Base-by-base conservation (phyloP, 2,888 invertebrate genomes). In the Linnaemya vulpina region DNA sequence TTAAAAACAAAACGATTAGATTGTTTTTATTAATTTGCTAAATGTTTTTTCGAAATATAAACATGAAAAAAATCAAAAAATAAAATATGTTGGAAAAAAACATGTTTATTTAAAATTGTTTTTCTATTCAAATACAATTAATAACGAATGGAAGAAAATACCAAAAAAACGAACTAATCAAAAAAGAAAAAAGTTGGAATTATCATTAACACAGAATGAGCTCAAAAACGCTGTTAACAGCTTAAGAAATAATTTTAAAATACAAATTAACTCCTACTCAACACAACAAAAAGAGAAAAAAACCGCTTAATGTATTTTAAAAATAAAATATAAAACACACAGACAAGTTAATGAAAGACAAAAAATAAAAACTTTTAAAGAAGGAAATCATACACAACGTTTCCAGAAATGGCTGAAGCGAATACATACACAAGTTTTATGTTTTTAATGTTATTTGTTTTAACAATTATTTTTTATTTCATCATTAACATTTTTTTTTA, bases 21-120 rank as follows among this genome's bases (percentile, higher is more conserved):
- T 80, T 80, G 80, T 73, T 84, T 71, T 63, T 71, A 76, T 84
- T 80, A 84, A 84, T 80, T 84, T 76, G 84, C 76, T 84, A 84
- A 84, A 84, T 84, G 84, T 80, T 80, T 80, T 80, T 84, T 80
- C 35, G 10, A 80, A 65, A 76, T 67, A 58, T 60, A 75, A 65
- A 22, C 13, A 43, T 25, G 30, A 8, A 67, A n/a, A 46, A 65
- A 43, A 10, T 13, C 63, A 38, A 49, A 53, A 43, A 71, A 63
- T 20, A 70, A 53, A 60, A 55, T 25, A 17, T 10, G 22, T 62
- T 51, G n/a, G n/a, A n/a, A 70, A 63, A 78, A 75, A 84, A 75
- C 80, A 67, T 71, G 79, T 84, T 79, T 84, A 17, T 65, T 65
- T 30, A 35, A 78, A 70, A 25, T 49, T 55, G 11, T 71, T 51